Evolutionary conservation across 2,888 invertebrate genomes (phyloP), one percentile per base, ranked within the genome.

Genomic region (Hypselothyrea guttata): DNA sequence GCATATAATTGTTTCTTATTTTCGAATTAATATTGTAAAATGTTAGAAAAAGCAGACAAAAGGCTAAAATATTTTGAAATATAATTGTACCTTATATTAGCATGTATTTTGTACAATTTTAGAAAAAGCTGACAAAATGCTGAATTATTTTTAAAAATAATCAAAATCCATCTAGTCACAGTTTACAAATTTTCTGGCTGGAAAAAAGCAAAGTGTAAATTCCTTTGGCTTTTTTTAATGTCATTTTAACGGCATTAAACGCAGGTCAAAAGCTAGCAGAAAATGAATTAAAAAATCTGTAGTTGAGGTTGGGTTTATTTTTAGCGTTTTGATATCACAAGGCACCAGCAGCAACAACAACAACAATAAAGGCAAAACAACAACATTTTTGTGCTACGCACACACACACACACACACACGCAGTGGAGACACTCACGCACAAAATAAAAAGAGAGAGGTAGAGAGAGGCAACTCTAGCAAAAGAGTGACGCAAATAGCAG

Each of bases 321-420:
- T 64, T 81, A 81, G 81, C 73, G 56, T 67, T 78, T 78, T 84
- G 81, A 84, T 84, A 84, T 84, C 84, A 84, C 76, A 76, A 76
- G 78, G 78, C 70, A 77, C 62, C 68, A 71, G 68, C 49, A 59
- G 58, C 55, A 69, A 45, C 62, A 71, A 65, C 59, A 56, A 73
- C 57, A 58, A 46, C 52, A 66, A 69, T 65, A 56, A 57, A 46
- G 42, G 55, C 44, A 72, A 46, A 56, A 47, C 46, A 67, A 66
- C 47, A 62, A 59, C 53, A 60, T 53, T 60, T 55, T 71, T 48
- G 38, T 47, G 53, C 68, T 69, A 69, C 71, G 68, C 71, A 69
- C 71, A 75, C 58, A 69, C 44, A 60, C 41, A 58, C 47, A 31
- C 37, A 13, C n/a, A 18, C 7, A 15, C 18, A 38, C 38, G 9